Evolutionary conservation across 2,888 invertebrate species (phyloP).

Genomic region (Caenorhabditis japonica): DNA sequence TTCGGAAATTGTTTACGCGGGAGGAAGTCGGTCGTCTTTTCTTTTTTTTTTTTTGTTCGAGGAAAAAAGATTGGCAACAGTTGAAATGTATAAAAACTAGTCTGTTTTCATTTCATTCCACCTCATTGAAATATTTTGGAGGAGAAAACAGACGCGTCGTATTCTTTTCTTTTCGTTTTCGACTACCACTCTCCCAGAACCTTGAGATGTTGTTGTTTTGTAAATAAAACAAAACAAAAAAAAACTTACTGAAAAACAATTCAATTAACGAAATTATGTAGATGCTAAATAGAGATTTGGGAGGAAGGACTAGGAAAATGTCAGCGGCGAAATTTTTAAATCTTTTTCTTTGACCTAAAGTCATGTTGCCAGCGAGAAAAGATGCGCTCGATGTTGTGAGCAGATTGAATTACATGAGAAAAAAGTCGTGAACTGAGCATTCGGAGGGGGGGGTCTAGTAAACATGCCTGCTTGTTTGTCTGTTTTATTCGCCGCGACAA

Average conservation of each 20-base stretch:
- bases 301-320: too few species aligned
- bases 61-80: slow-evolving; percentile 45
- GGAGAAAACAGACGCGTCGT: slow-evolving; percentile 7
- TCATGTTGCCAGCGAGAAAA: slow-evolving; percentile 39
- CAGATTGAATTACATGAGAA: slow-evolving; percentile 44
- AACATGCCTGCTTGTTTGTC: slow-evolving; percentile 44
- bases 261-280: too few species aligned
- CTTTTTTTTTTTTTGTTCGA: slow-evolving; percentile 34
- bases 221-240: too few species aligned
- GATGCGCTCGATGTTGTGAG: slow-evolving; percentile 41
- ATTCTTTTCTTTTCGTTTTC: slow-evolving; percentile 17
- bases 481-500: slow-evolving; percentile 20
- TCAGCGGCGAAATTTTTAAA: too few species aligned
- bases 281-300: too few species aligned
- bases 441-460: slow-evolving; percentile 26
- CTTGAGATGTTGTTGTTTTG: slow-evolving; percentile 38
- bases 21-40: slow-evolving; percentile 37
- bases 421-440: slow-evolving; percentile 44
- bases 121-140: slow-evolving; percentile 43
- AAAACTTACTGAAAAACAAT: too few species aligned
- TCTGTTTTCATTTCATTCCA: slow-evolving; percentile 49
- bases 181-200: slow-evolving; percentile 28
- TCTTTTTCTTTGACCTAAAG: slow-evolving; percentile 25
- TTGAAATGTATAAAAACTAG: slow-evolving; percentile 42
- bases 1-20: slow-evolving; percentile 52